phyloP scores from a whole-genome alignment of 2,888 invertebrate species.

The Acleris emargana region DNA sequence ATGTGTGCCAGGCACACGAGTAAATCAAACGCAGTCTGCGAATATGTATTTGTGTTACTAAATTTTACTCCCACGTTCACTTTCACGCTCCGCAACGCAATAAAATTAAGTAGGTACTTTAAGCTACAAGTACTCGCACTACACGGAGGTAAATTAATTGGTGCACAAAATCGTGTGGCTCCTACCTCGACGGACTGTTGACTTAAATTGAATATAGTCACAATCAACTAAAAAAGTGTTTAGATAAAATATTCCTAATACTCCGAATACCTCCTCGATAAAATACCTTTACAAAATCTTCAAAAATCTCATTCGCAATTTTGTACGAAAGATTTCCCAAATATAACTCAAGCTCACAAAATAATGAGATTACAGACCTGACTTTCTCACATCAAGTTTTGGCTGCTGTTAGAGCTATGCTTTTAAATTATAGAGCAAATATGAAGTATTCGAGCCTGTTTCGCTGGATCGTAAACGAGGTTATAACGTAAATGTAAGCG shows the following conservation, averaged over 20 bases:
- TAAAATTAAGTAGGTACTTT: conserved; percentile 25
- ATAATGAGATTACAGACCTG: not conserved
- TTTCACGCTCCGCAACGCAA: conserved; percentile 17
- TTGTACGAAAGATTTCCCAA: not conserved
- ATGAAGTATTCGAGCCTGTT: conserved; percentile 6
- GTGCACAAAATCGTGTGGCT: conserved; percentile 21
- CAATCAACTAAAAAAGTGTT: not conserved
- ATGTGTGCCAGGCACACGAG: conserved; percentile 38
- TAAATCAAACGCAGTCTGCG: conserved; percentile 21
- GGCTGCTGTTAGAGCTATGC: not conserved
- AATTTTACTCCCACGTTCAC: conserved; percentile 16
- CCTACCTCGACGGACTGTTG: conserved; percentile 11
- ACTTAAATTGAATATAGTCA: conserved; percentile 4
- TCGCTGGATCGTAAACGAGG: not conserved
- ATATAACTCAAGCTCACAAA: not conserved
- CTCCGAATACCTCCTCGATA: not conserved
- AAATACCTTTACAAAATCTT: not conserved
- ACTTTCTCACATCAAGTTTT: not conserved
- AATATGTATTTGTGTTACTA: conserved; percentile 19
- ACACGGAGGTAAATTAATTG: conserved; percentile 30
- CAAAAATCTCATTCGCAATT: not conserved
- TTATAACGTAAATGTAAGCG: conserved; percentile 11
- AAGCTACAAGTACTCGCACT: conserved; percentile 19
- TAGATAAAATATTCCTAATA: not conserved
- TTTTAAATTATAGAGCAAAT: not conserved